Evolutionary conservation across 1,140 invertebrate genomes (phyloP), one percentile per base, ranked within the genome.

Genomic region (Brachionus calyciflorus): DNA sequence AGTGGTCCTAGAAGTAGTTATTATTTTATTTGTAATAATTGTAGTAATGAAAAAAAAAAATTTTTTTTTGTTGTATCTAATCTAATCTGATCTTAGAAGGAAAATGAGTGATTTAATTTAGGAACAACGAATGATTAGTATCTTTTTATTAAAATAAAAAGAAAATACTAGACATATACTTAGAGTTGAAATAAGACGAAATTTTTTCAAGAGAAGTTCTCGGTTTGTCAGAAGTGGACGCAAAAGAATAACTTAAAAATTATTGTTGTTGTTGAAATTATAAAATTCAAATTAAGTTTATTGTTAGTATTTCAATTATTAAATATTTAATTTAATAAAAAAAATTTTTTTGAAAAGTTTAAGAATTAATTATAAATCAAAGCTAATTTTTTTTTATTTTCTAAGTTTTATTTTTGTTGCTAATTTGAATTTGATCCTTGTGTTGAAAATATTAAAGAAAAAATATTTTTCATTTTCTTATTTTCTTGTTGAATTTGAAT

Each of bases 271-370:
- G 55, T 60, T 60, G 55, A 60, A 60, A 60, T 60, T 60, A 60
- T 60, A 60, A 60, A 60, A 60, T 17, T 60, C 55, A 60, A 60
- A 60, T 60, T 60, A 60, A 60, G 26, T 60, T 60, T 33, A 33
- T 37, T 60, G 26, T 60, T 37, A n/a, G n/a, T 37, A 37, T 37
- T 37, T 3, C 9, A 37, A 37, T 37, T 60, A 60, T 60, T 60
- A 60, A 60, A 60, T 60, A 60, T 60, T 60, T 60, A 60, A 60
- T 33, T 60, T 57, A 37, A n/a, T n/a, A n/a, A n/a, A n/a, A n/a
- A n/a, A n/a, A n/a, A n/a, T n/a, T n/a, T n/a, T n/a, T n/a, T n/a
- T n/a, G n/a, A n/a, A n/a, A n/a, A n/a, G 17, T 55, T 28, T 26
- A 28, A n/a, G 24, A 14, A 14, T 55, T 28, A 55, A 55, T 55